phyloP scores from a whole-genome alignment of 2,113 vertebrate genomes.

The Phylloscopus trochiloides region DNA sequence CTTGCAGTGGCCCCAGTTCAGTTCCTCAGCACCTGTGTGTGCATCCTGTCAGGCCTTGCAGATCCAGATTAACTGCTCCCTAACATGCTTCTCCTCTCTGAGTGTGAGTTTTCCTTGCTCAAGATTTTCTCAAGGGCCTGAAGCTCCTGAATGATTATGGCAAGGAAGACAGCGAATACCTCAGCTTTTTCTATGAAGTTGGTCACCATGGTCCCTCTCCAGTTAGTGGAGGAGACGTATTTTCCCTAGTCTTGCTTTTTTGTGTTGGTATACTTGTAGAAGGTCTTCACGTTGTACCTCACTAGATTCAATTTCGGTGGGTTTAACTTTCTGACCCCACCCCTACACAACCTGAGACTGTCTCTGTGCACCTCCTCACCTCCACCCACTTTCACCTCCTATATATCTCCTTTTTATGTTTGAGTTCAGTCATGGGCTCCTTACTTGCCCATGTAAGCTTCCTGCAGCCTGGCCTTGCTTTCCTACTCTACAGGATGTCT shows the following conservation, averaged over 20 bases:
- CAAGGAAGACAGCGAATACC: background rate
- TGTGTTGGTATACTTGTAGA: background rate
- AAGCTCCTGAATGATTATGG: background rate
- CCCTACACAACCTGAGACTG: background rate
- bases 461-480: background rate
- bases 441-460: background rate
- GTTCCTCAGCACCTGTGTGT: background rate
- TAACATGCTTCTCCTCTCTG: background rate
- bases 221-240: background rate
- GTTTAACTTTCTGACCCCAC: background rate
- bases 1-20: background rate
- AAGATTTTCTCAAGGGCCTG: background rate
- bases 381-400: background rate
- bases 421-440: background rate
- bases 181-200: background rate
- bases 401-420: background rate
- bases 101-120: background rate
- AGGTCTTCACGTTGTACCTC: background rate
- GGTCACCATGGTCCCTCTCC: background rate
- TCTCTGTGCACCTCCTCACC: background rate
- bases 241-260: background rate
- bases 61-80: background rate
- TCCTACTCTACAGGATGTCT: background rate
- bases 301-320: fast-evolving
- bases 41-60: background rate